Evolutionary conservation across 2,888 invertebrate genomes (phyloP), one percentile per base, ranked within the genome.

Genomic region (Kuschelorhynchus macadamiae): DNA sequence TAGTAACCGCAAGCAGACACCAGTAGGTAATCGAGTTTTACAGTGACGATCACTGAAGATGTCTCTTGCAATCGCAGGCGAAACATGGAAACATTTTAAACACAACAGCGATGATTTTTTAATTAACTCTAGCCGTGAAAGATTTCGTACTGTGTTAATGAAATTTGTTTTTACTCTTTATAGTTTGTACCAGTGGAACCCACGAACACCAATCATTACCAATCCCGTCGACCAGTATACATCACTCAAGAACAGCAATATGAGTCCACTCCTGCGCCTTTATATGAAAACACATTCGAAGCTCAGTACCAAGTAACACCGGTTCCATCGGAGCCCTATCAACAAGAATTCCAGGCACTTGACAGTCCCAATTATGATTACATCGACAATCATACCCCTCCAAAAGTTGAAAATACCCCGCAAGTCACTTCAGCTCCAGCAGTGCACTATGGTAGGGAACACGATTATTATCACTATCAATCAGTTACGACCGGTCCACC

Each of bases 291-390:
- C n/a, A 33, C 9, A 7, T 67, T 49, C 12, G 63, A 68, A 16
- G 17, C 30, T 25, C 55, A 53, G n/a, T 65, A 69, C 18, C 53
- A 69, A 66, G 61, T 25, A 7, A 68, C 68, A n/a, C 59, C 62
- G 46, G 16, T 32, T 36, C 47, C 60, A 17, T 1, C 30, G 39
- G 32, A 52, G 63, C 16, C 44, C 20, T 39, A 41, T 12, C 59
- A 46, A 61, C 11, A 30, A 3, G 42, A 64, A 49, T 57, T 42
- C 8, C 56, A 57, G 14, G 12, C 14, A 11, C 11, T 39, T 7
- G 21, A 47, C 2, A 18, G 3, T n/a, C 11, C 9, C 1, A 41
- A 14, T 11, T 47, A 47, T 20, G 47, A 61, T 32, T 60, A 50
- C 18, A 50, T 49, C 16, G 32, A 36, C 0, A 49, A 47, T 50